Evolutionary conservation across 2,113 vertebrate genomes (phyloP), one percentile per base, ranked within the genome.

Genomic region (Nothoprocta pentlandii): DNA sequence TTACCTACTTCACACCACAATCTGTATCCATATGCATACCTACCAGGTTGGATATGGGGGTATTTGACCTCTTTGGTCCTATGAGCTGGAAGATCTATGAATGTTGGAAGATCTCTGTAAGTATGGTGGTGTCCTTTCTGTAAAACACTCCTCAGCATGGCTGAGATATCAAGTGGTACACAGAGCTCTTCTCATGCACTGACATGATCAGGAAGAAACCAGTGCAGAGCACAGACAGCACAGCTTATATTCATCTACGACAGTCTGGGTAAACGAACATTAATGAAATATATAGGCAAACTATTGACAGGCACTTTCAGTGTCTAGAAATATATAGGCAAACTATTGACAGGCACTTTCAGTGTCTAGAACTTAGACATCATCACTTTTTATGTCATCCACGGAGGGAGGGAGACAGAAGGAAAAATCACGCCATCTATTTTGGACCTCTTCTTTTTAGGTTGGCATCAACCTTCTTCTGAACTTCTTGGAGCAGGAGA

Each of bases 1-100:
- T 61, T 68, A 9, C 53, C n/a, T 68, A 26, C 13, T 3, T 30
- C 22, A 21, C 0, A 1, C 7, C 30, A 69, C 21, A 61, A 17
- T 17, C n/a, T 69, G 14, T 25, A 42, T 16, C 54, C 2, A 0
- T 9, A 1, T 10, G 7, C 3, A 11, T 14, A 62, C 23, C 34
- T 39, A 25, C 39, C 28, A 25, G 42, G 47, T 23, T n/a, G 73
- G 30, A 46, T 9, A 14, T 16, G 34, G 12, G 80, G 9, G 3
- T 39, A 39, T 56, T 58, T 6, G 16, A 68, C 17, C 23, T 32
- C 67, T 41, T 49, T 0, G 0, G 49, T 19, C 62, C 46, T n/a
- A 26, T n/a, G 2, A 47, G 9, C 17, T 64, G 32, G 59, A 30
- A 85, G 44, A 8, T 56, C 30, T 53, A 1, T 9, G 34, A 5